Base-by-base conservation (phyloP, 1,140 invertebrate species). In the Vanessa atalanta region DNA sequence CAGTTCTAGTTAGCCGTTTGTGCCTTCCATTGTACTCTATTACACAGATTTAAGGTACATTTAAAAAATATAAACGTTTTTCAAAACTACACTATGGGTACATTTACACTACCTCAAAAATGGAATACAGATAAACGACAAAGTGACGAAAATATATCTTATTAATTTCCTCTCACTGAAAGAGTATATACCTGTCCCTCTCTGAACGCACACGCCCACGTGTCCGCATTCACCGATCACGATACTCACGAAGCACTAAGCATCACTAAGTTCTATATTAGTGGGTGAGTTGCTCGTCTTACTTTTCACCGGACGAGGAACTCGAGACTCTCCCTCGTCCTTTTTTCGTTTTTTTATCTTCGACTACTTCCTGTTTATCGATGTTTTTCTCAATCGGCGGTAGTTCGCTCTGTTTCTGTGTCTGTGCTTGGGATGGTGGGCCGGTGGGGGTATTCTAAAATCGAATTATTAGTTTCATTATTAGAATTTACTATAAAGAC, bases 241-340 rank as follows among this genome's bases (percentile, higher is more conserved):
- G 48, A 5, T 14, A 43, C 37, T 55, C 64, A 26, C 47, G 47
- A 64, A 69, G 66, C 53, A 57, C 66, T 4, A 70, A 69, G 67
- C 43, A 55, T 69, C 53, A 57, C 53, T 55, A 55, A 9, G 16
- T 20, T 9, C 16, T 55, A 20, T 55, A 16, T 15, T 20, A 55
- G 7, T 55, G 53, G 23, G 13, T 57, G 53, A 23, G n/a, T 37
- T 61, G 12, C 14, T n/a, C n/a, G 37, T 53, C 61, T 71, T 80
- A 93, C 81, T 91, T 93, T 75, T 93, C 90, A 14, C 82, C 86
- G 2, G 88, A 90, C 0, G 90, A 93, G 1, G 90, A 91, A 75
- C 87, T 89, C 15, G 89, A 91, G 26, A 86, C 88, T 37, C 90
- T 76, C 1, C 90, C 89, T 20, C 89, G 80, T 14, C 86, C 83